Base-by-base conservation (phyloP, 1,140 invertebrate species). In the Adelges cooleyi region DNA sequence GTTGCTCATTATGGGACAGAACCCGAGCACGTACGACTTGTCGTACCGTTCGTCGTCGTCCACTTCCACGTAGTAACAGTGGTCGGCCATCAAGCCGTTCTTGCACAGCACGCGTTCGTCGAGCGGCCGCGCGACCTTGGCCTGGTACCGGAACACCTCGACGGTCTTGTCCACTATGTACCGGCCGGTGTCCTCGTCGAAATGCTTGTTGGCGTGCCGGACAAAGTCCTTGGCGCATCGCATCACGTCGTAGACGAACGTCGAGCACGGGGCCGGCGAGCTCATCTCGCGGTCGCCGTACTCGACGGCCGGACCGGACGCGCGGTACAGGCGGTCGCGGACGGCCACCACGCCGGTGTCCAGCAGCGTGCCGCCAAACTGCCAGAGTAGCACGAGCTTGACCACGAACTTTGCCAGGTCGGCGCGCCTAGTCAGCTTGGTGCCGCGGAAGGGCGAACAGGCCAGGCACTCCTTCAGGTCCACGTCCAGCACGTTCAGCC, bases 311-410 rank as follows among this genome's bases (percentile, higher is more conserved):
- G 10, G 3, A 6, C 17, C 22, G 5, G 17, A 15, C n/a, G 40
- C 42, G 3, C 56, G 22, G 42, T 46, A 46, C 23, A 62, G 17
- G 13, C 13, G 0, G 5, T 18, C 11, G 1, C 18, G 17, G 17
- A 48, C 18, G 6, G 48, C 23, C 48, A 48, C 6, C 25, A 62
- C 18, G 11, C 11, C 13, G 1, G 13, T 8, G 56, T 62, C 25
- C 10, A 62, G 25, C 23, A 46, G 17, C 2, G 56, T 62, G 13
- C 56, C 56, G n/a, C 56, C 56, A 13, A 62, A 62, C 25, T 62
- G 42, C 56, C 56, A 62, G 9, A 62, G 17, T 13, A 48, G 4
- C 11, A 33, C 13, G 17, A 62, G 17, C 27, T 48, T 11, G n/a
- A 48, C 56, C 10, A 8, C 40, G 40, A 48, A 62, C 13, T 20